These are phyloP conservation scores for Colinus virginianus DNA, from an alignment of 2,113 vertebrate species.

Conservation along the genomic window DNA sequence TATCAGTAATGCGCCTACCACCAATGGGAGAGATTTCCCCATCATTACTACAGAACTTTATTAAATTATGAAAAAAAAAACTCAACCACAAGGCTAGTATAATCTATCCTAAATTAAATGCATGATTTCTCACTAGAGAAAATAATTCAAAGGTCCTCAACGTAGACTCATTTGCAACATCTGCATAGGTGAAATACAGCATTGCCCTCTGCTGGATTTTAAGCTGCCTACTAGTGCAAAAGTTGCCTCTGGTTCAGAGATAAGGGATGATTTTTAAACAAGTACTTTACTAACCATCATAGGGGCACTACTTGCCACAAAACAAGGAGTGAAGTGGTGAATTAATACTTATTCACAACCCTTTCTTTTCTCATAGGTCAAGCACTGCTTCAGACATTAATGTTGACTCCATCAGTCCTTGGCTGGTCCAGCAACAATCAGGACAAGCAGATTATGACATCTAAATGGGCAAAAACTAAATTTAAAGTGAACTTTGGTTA, in stretches of 20 bases:
- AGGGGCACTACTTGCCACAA: not conserved
- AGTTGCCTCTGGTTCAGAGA: conserved; percentile 12
- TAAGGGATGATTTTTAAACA: conserved; percentile 4
- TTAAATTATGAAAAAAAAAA: not conserved
- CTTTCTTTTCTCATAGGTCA: not conserved
- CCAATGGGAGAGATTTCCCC: not conserved
- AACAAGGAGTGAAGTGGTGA: not conserved
- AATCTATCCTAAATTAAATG: conserved; percentile 26
- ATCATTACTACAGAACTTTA: not conserved
- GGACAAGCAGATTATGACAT: not conserved
- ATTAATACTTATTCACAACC: not conserved
- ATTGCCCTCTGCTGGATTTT: conserved; percentile 72
- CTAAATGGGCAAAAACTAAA: not conserved
- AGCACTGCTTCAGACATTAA: not conserved
- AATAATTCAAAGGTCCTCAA: conserved; percentile 10
- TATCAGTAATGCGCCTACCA: not conserved
- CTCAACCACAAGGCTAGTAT: not conserved
- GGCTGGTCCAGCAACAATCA: not conserved
- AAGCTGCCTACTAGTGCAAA: not conserved
- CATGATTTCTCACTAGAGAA: conserved; percentile 18
- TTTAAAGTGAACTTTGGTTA: not conserved
- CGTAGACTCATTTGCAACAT: not conserved
- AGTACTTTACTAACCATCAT: not conserved
- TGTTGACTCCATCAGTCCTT: not conserved
- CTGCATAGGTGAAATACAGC: conserved; percentile 60